Conservation (phyloP, 2,888 invertebrate genomes). For the Hydrotaea cyrtoneurina region DNA sequence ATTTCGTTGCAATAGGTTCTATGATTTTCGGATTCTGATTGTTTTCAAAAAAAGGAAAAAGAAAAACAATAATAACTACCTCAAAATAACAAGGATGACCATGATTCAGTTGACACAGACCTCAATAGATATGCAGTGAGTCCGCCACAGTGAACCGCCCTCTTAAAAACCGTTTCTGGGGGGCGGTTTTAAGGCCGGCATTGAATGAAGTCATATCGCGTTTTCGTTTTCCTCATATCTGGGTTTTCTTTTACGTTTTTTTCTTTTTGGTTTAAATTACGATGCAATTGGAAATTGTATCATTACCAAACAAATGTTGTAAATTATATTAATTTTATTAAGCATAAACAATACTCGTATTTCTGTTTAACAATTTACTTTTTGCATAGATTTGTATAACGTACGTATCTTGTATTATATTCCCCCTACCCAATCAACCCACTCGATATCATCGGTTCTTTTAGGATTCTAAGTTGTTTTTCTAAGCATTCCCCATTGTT, state of each 20-base stretch:
- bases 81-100: conserved; percentile 55
- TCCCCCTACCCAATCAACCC: not conserved
- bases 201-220: not conserved
- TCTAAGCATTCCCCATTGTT: conserved; percentile 14
- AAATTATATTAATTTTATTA: conserved; percentile 24
- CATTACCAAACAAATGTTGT: conserved; percentile 5
- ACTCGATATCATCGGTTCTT: not conserved
- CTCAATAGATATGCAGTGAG: not conserved
- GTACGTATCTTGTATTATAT: not conserved
- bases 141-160: not conserved
- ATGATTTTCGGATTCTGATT: conserved; percentile 9
- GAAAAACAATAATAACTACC: conserved; percentile 65
- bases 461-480: conserved; percentile 27
- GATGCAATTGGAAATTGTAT: conserved; percentile 60
- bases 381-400: not conserved
- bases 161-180: not conserved
- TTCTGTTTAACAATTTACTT: not conserved
- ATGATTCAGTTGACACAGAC: conserved; percentile 10
- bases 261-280: conserved; percentile 28
- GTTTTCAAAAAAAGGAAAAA: too few relatives aligned
- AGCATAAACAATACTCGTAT: not conserved
- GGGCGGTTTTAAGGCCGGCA: too few relatives aligned
- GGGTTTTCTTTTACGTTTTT: not conserved
- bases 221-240: not conserved
- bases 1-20: conserved; percentile 15